Percentiles rank a stretch among this genome's conserved stretches.
Evolutionary conservation across 2,113 vertebrate species (phyloP).

Genomic region (Dinomys branickii): DNA sequence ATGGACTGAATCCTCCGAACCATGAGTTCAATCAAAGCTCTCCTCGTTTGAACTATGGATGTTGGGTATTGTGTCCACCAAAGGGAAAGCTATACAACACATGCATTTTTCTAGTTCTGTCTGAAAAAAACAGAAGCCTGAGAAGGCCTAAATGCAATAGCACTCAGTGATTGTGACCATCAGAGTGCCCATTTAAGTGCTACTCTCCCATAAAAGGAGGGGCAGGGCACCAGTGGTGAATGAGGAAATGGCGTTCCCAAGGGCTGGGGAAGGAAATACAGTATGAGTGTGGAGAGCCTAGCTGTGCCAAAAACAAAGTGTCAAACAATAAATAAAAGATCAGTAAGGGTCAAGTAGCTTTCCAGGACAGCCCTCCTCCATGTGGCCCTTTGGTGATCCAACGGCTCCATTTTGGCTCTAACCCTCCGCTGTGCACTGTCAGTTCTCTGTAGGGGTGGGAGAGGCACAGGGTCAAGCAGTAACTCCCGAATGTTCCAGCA

Average conservation of each 20-base stretch:
- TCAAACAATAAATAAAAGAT: neutral
- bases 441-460: neutral
- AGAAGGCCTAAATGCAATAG: neutral
- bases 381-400: neutral
- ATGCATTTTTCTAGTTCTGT: neutral
- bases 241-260: neutral
- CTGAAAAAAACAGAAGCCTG: neutral
- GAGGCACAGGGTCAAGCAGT: neutral
- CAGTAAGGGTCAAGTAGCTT: neutral
- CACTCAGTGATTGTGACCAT: neutral
- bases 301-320: neutral
- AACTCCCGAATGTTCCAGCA: neutral
- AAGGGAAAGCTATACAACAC: neutral
- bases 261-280: neutral
- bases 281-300: neutral
- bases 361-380: neutral
- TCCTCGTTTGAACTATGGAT: neutral
- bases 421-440: neutral
- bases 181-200: neutral
- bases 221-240: neutral
- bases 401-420: neutral
- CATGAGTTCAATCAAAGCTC: neutral
- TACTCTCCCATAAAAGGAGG: neutral
- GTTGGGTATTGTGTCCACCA: neutral
- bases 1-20: neutral